Evolutionary conservation across 2,113 vertebrate species (phyloP), one percentile per base, ranked within the genome.

Genomic region (Isurus oxyrinchus): DNA sequence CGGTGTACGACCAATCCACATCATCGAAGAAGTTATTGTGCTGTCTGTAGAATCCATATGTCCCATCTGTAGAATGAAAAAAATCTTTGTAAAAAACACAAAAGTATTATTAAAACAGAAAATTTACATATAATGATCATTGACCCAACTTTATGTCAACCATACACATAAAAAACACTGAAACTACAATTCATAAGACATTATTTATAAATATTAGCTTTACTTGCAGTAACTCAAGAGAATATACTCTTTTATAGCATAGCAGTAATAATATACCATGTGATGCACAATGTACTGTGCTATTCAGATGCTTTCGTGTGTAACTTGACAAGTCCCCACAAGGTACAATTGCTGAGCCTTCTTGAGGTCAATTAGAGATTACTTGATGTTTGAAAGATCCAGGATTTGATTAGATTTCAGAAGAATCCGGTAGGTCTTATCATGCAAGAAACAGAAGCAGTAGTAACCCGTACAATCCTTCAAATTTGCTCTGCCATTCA

Each of bases 1-100:
- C 99, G 97, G 98, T 98, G 1, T 99, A 99, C 1, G 99, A 99
- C 99, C 99, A 99, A 96, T 99, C 99, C 96, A 99, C 98, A 96
- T 99, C 99, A 97, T 99, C 98, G 96, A 98, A 97, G 97, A 99
- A 97, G 97, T 99, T 99, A 96, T 99, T 97, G 96, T 99, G 99
- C 81, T 98, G 98, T 98, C 99, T 98, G 96, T 98, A 99, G 96
- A 99, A 99, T 97, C 98, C 98, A 96, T 98, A 98, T 96, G 97
- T 97, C 97, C 97, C 96, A 97, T 98, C 98, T 98, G 97, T 59
- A 98, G 98, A 59, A 97, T 25, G 98, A 86, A 96, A 63, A 94
- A 97, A n/a, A 97, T 97, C 96, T 59, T 94, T 7, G 13, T 7
- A 94, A 2, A 93, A 61, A 31, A n/a, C 5, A 96, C 61, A 94